Evolutionary conservation across 2,113 vertebrate species (phyloP).

Genomic region (Cromileptes altivelis): DNA sequence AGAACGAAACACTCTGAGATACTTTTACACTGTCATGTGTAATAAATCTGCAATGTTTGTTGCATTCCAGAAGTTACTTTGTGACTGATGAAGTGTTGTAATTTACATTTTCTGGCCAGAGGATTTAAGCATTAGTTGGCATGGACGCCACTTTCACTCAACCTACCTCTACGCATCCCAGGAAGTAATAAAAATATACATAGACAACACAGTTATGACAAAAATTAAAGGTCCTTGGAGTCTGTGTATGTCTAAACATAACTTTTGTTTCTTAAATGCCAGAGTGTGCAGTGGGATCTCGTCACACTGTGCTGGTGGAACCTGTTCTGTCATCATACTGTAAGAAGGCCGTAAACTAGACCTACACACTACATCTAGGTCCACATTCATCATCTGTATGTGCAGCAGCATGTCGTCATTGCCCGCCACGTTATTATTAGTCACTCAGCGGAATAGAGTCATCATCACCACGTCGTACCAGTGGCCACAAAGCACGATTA

Average conservation of each 20-base stretch:
- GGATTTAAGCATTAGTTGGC: background rate
- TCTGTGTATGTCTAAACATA: background rate
- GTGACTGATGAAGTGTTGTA: slow-evolving; percentile 9
- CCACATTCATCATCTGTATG: slow-evolving; percentile 25
- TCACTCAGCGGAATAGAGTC: slow-evolving; percentile 45
- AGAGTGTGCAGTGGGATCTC: background rate
- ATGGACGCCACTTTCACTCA: background rate
- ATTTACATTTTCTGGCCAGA: slow-evolving; percentile 1
- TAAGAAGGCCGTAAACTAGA: slow-evolving; percentile 25
- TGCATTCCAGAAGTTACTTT: slow-evolving; percentile 1
- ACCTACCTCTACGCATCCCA: too few relatives aligned
- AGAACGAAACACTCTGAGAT: background rate
- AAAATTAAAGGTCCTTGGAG: background rate
- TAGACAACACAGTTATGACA: background rate
- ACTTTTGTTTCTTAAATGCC: background rate
- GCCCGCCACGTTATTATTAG: slow-evolving; percentile 40
- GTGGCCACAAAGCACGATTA: slow-evolving; percentile 24
- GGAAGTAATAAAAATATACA: background rate
- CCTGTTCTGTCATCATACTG: slow-evolving; percentile 29
- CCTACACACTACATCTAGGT: background rate
- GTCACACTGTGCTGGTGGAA: background rate
- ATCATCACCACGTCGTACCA: slow-evolving; percentile 24
- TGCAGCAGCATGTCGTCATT: slow-evolving; percentile 33
- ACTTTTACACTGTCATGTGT: background rate
- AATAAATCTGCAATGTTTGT: background rate